A percentile compares a stretch with the other conserved stretches of the same genome.
phyloP scores from a whole-genome alignment of 2,113 vertebrate genomes.

The Apteryx mantelli region DNA sequence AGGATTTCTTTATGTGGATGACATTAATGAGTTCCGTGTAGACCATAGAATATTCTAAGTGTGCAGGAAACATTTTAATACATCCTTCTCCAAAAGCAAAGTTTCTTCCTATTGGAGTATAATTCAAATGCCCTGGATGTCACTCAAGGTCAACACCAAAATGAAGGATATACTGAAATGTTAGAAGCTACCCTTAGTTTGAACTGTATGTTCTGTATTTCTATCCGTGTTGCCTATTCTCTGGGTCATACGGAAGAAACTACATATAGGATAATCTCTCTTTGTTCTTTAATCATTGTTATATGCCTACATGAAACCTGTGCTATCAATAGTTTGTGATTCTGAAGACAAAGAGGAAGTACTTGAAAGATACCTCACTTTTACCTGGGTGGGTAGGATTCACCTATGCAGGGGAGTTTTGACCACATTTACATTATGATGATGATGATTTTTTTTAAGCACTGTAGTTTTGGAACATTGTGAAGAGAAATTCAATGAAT shows the following conservation, averaged over 20 bases:
- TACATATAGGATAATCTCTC: neutral
- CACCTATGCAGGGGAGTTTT: neutral
- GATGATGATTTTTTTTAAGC: neutral
- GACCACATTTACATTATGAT: neutral
- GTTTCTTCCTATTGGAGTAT: neutral
- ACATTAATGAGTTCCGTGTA: neutral
- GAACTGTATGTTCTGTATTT: neutral
- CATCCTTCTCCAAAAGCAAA: slow-evolving; percentile 10
- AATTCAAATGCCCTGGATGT: neutral
- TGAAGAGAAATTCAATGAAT: neutral
- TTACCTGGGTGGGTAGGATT: neutral
- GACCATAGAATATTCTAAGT: neutral
- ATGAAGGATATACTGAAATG: neutral
- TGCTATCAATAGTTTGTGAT: neutral
- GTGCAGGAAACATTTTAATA: neutral
- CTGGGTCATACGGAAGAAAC: neutral
- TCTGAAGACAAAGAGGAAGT: neutral
- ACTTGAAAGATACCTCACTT: neutral
- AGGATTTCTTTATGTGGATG: neutral
- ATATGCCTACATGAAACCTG: neutral
- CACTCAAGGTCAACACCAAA: neutral
- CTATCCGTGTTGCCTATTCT: neutral
- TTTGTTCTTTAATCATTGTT: neutral
- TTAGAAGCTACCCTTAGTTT: neutral
- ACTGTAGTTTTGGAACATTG: neutral